These are phyloP conservation scores for Centropristis striata DNA, from an alignment of 2,113 vertebrate species.

Conservation along the genomic window DNA sequence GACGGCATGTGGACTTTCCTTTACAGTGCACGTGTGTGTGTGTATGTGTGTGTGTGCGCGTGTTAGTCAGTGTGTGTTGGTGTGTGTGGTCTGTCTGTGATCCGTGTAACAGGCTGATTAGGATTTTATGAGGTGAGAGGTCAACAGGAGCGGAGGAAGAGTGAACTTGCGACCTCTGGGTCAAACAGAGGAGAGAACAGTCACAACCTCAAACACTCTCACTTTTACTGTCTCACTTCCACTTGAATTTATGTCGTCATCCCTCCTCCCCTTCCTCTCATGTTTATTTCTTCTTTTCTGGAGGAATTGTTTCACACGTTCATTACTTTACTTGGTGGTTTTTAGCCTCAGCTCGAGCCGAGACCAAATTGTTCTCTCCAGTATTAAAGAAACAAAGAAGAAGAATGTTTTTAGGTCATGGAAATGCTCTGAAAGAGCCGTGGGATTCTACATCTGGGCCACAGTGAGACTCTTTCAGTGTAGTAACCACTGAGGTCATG, in stretches of 20 bases:
- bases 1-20: conserved; percentile 48
- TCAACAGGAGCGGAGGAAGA: conserved; percentile 67
- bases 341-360: conserved; percentile 7
- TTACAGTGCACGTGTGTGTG: conserved; percentile 4
- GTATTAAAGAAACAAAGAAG: conserved; percentile 4
- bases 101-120: conserved; percentile 76
- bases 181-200: conserved; percentile 61
- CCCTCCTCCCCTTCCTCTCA: conserved; percentile 2
- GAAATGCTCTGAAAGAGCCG: conserved; percentile 23
- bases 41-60: not conserved
- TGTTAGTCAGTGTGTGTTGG: conserved; percentile 28
- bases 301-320: conserved; percentile 30
- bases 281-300: not conserved
- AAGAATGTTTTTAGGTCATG: conserved; percentile 39
- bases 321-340: not conserved
- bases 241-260: conserved; percentile 52
- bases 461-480: not conserved
- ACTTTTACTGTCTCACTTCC: conserved; percentile 64
- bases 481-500: conserved; percentile 34
- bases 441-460: conserved; percentile 40
- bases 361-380: conserved; percentile 28
- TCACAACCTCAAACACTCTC: conserved; percentile 55
- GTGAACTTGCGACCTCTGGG: conserved; percentile 58
- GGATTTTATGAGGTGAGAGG: conserved; percentile 78
- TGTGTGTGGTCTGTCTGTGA: conserved; percentile 59